phyloP scores from a whole-genome alignment of 2,113 vertebrate genomes.

The Siniperca knerii region DNA sequence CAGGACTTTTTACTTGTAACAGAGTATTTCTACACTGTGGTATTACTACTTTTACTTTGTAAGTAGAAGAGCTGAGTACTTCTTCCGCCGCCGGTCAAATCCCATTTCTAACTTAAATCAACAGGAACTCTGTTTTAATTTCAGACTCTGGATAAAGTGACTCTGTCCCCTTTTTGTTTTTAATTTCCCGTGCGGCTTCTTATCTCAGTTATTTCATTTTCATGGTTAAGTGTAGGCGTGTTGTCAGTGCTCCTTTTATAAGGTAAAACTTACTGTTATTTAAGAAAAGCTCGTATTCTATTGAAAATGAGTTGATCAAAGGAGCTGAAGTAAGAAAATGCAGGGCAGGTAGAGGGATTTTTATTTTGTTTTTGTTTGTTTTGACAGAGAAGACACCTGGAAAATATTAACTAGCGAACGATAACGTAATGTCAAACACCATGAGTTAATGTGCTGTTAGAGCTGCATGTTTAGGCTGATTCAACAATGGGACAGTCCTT shows the following conservation, averaged over 20 bases:
- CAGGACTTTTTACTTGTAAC: no score
- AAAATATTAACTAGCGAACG: not conserved
- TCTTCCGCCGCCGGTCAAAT: not conserved
- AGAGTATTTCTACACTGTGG: no score
- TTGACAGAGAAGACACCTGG: not conserved
- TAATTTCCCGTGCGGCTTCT: not conserved
- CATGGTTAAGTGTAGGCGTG: no score
- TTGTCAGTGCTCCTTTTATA: not conserved
- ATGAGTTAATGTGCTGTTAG: not conserved
- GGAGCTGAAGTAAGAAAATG: not conserved
- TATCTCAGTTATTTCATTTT: not conserved
- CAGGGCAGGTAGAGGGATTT: not conserved
- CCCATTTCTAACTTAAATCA: not conserved
- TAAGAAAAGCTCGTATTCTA: not conserved
- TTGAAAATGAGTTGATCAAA: not conserved
- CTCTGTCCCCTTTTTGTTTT: not conserved
- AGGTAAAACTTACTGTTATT: not conserved
- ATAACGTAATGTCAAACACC: not conserved
- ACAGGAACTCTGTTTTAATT: not conserved
- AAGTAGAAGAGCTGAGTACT: no score
- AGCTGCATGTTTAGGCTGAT: not conserved
- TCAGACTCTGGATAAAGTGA: not conserved
- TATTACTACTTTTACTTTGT: no score
- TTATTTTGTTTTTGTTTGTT: not conserved
- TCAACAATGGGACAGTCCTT: not conserved